Conservation (phyloP, 2,888 invertebrate species). For the Pherbina coryleti region DNA sequence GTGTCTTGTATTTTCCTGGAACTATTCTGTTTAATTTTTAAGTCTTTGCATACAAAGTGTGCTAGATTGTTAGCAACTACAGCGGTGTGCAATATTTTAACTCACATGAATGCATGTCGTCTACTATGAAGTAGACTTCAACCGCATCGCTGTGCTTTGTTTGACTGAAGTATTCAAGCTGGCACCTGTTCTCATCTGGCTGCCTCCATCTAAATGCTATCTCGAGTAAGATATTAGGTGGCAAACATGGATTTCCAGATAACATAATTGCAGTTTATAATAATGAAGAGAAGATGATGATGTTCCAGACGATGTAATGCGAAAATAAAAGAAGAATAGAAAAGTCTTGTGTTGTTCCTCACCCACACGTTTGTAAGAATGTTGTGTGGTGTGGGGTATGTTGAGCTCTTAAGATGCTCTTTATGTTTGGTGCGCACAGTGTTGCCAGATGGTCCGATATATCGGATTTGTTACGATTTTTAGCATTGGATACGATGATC, state of each 20-base stretch:
- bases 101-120: neutral
- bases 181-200: neutral
- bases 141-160: neutral
- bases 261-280: slow-evolving; percentile 52
- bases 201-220: slow-evolving; percentile 18
- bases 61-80: no score
- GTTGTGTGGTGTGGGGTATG: no score
- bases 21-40: neutral
- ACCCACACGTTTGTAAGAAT: neutral
- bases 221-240: slow-evolving; percentile 53
- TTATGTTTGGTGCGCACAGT: neutral
- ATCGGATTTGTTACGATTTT: no score
- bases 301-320: neutral
- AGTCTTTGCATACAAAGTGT: neutral
- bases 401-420: neutral
- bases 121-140: neutral
- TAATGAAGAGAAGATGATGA: slow-evolving; percentile 28
- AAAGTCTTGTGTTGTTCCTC: neutral
- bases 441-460: no score
- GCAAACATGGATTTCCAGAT: slow-evolving; percentile 51
- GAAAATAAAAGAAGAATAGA: neutral
- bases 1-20: neutral
- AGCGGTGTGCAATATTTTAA: neutral
- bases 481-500: no score
- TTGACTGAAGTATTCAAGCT: neutral